phyloP scores from a whole-genome alignment of 2,888 invertebrate species.

The Cylloceria caligata region DNA sequence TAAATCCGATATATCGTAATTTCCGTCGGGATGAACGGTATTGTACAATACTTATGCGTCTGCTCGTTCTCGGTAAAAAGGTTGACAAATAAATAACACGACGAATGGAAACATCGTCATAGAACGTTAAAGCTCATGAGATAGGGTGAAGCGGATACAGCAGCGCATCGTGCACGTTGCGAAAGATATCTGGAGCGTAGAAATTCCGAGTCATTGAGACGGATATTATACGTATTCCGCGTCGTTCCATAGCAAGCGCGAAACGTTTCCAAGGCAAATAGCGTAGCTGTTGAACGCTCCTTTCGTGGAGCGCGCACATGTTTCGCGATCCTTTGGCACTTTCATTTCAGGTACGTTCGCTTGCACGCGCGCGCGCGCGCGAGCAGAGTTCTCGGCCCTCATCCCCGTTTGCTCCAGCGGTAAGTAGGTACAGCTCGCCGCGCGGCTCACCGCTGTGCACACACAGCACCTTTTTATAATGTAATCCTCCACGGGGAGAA shows the following conservation, averaged over 20 bases:
- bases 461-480: conserved; percentile 69
- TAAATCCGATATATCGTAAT: background rate
- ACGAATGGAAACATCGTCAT: conserved; percentile 39
- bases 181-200: conserved; percentile 49
- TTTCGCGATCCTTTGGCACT: conserved; percentile 68
- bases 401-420: conserved; percentile 45
- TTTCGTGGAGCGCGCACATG: conserved; percentile 61
- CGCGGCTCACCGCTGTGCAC: conserved; percentile 65
- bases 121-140: conserved; percentile 25
- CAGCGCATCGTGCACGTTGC: conserved; percentile 4
- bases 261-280: conserved; percentile 39
- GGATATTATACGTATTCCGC: conserved; percentile 50
- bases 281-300: conserved; percentile 54
- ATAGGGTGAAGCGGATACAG: conserved; percentile 18
- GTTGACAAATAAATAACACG: conserved; percentile 50
- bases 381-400: conserved; percentile 50
- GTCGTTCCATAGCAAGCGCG: conserved; percentile 30
- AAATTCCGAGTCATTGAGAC: conserved; percentile 62
- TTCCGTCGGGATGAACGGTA: background rate
- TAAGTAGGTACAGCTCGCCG: conserved; percentile 67
- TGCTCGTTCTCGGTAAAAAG: conserved; percentile 1
- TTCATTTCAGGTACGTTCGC: conserved; percentile 65
- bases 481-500: conserved; percentile 62
- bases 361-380: conserved; percentile 23
- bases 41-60: conserved; percentile 12